Evolutionary conservation across 1,140 invertebrate species (phyloP).

Genomic region (Habropoda laboriosa): DNA sequence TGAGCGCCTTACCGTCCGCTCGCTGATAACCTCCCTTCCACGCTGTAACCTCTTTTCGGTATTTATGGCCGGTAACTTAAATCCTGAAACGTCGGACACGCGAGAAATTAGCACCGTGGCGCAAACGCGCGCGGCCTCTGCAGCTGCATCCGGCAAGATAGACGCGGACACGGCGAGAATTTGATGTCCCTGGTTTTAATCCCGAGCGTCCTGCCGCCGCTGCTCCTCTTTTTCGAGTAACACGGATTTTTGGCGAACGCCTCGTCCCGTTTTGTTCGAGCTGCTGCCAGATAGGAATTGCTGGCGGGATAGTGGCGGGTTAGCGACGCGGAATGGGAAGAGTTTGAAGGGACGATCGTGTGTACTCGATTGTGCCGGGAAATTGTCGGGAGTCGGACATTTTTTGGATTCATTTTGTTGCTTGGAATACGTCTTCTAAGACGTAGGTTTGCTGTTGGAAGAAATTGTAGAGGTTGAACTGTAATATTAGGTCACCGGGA

Average conservation of each 20-base stretch:
- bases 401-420: too few relatives aligned
- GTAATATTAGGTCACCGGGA: too few relatives aligned
- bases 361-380: too few relatives aligned
- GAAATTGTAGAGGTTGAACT: too few relatives aligned
- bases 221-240: background rate
- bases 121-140: background rate
- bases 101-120: conserved; percentile 62
- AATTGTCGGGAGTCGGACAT: too few relatives aligned
- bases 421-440: too few relatives aligned
- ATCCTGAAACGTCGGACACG: conserved; percentile 67
- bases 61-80: conserved; percentile 76
- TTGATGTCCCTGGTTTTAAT: conserved; percentile 6
- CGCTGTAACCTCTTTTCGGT: conserved; percentile 66
- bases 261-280: background rate
- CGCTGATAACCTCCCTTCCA: conserved; percentile 71
- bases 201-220: background rate
- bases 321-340: too few relatives aligned
- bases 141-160: conserved; percentile 16
- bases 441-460: too few relatives aligned
- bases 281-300: too few relatives aligned
- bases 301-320: too few relatives aligned
- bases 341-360: background rate
- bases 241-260: too few relatives aligned
- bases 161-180: background rate
- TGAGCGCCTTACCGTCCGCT: conserved; percentile 74